Conservation (phyloP, 53 echinoderm and acorn worm species). For the Astropecten irregularis region DNA sequence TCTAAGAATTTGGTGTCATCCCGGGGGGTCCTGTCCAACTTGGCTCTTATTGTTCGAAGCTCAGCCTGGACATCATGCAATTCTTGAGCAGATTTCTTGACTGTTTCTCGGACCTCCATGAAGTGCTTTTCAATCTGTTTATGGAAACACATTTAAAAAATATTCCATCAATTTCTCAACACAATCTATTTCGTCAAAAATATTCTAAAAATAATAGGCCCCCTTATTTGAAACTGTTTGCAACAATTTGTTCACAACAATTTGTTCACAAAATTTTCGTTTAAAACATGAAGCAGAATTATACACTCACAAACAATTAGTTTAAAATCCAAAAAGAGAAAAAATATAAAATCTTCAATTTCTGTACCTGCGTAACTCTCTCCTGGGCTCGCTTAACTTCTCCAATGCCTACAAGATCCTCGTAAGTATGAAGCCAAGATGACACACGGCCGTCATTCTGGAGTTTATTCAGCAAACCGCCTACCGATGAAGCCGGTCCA, state of each 20-base stretch:
- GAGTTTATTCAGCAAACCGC: constrained; percentile 13
- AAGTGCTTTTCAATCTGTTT: constrained; percentile 79
- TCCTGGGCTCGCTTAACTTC: constrained; percentile 86
- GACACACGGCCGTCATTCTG: constrained; percentile 45
- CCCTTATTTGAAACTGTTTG: too few relatives aligned
- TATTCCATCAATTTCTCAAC: neutral
- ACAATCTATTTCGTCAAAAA: too few relatives aligned
- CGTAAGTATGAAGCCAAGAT: constrained; percentile 65
- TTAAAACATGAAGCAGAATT: too few relatives aligned
- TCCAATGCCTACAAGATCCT: constrained; percentile 85
- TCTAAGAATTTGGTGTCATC: constrained; percentile 94
- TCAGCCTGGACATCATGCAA: constrained; percentile 76
- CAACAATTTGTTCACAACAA: too few relatives aligned
- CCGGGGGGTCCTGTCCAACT: constrained; percentile 86
- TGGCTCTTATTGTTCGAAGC: constrained; percentile 73
- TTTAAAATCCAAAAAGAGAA: too few relatives aligned
- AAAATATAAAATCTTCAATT: too few relatives aligned
- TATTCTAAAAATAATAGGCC: too few relatives aligned
- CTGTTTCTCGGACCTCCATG: constrained; percentile 67
- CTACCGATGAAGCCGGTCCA: neutral
- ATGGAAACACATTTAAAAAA: neutral
- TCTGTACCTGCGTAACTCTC: constrained; percentile 81
- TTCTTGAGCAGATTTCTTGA: constrained; percentile 69
- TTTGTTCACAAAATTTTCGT: too few relatives aligned
- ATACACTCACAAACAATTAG: too few relatives aligned